phyloP scores from a whole-genome alignment of 2,113 vertebrate species.

The Eretmochelys imbricata region DNA sequence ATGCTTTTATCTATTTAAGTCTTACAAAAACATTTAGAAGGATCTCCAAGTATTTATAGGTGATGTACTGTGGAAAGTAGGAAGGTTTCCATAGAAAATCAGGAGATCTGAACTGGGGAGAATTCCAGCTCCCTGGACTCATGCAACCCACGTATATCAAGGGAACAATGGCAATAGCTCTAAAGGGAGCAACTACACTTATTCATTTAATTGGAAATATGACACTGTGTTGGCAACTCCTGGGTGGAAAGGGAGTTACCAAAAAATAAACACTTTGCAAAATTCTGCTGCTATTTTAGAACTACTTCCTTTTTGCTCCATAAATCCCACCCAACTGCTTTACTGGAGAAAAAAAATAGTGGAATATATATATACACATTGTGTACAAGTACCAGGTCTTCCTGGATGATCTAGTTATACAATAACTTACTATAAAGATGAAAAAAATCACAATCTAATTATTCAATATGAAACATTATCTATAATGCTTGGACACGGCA shows the following conservation, averaged over 20 bases:
- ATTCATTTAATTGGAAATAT: conserved; percentile 52
- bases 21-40: not conserved
- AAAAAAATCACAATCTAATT: not conserved
- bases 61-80: not conserved
- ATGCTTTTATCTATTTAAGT: conserved; percentile 12
- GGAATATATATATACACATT: not conserved
- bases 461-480: not conserved
- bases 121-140: conserved; percentile 51
- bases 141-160: conserved; percentile 52
- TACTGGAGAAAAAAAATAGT: not conserved
- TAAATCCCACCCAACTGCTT: not conserved
- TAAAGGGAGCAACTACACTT: conserved; percentile 50
- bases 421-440: not conserved
- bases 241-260: not conserved
- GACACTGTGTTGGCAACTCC: conserved; percentile 15
- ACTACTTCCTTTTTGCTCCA: not conserved
- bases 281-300: not conserved
- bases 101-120: not conserved
- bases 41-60: conserved; percentile 3
- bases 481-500: not conserved
- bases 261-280: not conserved
- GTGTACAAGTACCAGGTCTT: not conserved
- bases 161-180: conserved; percentile 21
- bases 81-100: conserved; percentile 68
- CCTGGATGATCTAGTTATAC: no score